Evolutionary conservation across 1,140 invertebrate species (phyloP).

Genomic region (Heliconius melpomene): DNA sequence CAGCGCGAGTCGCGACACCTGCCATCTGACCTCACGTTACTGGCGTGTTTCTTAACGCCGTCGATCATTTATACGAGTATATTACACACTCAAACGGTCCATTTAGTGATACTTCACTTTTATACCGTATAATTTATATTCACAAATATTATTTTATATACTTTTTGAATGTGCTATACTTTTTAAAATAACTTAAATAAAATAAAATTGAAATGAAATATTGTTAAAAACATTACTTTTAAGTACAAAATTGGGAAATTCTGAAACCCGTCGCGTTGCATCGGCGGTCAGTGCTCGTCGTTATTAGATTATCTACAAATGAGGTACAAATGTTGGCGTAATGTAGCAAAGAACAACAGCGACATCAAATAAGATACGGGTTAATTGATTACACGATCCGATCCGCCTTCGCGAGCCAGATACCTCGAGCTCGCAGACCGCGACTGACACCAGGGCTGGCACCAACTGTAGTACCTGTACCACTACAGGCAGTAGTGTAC

Average conservation of each 20-base stretch:
- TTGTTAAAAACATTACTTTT: background rate
- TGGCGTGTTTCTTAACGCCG: background rate
- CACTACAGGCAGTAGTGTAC: too few relatives aligned
- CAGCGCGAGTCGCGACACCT: background rate
- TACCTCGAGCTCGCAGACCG: slow-evolving; percentile 15
- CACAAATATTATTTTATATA: background rate
- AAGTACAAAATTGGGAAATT: too few relatives aligned
- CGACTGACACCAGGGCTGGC: too few relatives aligned
- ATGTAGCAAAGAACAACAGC: background rate
- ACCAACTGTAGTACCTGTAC: too few relatives aligned
- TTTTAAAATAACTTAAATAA: too few relatives aligned
- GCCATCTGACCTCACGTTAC: background rate
- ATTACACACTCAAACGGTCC: background rate
- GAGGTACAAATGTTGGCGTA: background rate
- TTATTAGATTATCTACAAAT: background rate
- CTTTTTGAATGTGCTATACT: background rate
- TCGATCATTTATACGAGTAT: background rate
- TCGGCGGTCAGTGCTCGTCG: background rate
- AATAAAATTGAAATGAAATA: background rate
- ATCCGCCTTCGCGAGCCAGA: slow-evolving; percentile 2
- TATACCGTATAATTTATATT: background rate
- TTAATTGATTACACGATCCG: background rate
- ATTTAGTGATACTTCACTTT: background rate
- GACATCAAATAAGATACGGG: slow-evolving; percentile 1
- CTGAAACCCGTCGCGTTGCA: too few relatives aligned